Percentiles rank a stretch among this genome's conserved stretches.
Conservation (phyloP, 2,797 vertebrate genomes). For the Sebastes minor region DNA sequence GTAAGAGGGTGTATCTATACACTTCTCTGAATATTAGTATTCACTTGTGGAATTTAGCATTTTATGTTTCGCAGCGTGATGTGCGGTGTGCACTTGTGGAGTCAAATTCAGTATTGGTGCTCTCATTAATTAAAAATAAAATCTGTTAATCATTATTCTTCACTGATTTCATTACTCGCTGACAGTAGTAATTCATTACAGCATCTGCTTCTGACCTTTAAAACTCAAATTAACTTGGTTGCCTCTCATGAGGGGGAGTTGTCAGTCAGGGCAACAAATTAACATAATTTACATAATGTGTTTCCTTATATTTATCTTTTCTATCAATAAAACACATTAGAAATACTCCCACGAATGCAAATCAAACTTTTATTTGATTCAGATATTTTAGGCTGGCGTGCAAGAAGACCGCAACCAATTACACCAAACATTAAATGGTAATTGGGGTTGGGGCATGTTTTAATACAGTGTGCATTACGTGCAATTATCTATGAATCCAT, state of each 20-base stretch:
- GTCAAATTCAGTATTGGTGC: background rate
- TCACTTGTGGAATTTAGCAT: background rate
- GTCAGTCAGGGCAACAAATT: constrained; percentile 31
- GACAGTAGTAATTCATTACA: constrained; percentile 44
- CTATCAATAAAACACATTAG: background rate
- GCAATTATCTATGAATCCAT: background rate
- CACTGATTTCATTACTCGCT: constrained; percentile 52
- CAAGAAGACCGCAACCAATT: background rate
- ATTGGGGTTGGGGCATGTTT: background rate
- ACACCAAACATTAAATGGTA: background rate
- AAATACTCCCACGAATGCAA: background rate
- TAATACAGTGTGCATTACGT: background rate
- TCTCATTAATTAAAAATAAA: constrained; percentile 47
- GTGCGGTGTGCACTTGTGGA: background rate
- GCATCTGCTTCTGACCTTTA: constrained; percentile 50
- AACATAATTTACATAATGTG: background rate
- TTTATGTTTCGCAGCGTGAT: background rate
- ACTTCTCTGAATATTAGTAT: background rate
- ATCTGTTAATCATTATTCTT: constrained; percentile 53
- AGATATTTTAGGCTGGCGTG: background rate
- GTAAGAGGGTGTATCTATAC: background rate
- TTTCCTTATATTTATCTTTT: background rate
- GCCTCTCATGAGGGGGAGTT: constrained; percentile 2
- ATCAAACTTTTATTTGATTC: background rate
- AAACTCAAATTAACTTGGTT: constrained; percentile 50